These are phyloP conservation scores for Phaetusa simplex DNA, from an alignment of 2,113 vertebrate genomes.

Conservation along the genomic window DNA sequence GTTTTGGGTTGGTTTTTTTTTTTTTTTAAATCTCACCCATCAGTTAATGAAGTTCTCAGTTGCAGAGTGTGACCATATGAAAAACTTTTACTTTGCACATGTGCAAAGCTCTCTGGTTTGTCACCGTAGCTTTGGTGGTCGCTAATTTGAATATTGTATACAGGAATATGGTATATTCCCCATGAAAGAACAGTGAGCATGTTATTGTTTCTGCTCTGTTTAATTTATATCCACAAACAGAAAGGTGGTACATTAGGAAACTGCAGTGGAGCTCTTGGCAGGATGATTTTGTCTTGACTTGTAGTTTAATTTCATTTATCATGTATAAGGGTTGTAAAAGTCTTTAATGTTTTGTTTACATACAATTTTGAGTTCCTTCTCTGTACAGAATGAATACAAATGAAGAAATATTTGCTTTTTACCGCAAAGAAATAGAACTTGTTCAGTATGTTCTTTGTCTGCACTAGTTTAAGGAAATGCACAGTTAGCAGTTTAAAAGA, in stretches of 20 bases:
- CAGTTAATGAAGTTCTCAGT: neutral
- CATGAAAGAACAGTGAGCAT: neutral
- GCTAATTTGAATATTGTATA: neutral
- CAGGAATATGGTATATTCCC: neutral
- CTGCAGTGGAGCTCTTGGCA: neutral
- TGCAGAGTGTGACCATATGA: neutral
- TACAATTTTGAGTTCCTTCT: neutral
- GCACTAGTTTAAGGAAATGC: neutral
- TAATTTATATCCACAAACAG: neutral
- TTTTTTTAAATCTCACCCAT: neutral
- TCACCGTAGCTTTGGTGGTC: neutral
- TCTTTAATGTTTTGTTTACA: neutral
- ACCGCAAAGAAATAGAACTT: neutral
- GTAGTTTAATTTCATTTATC: neutral
- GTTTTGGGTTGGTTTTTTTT: neutral
- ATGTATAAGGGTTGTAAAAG: neutral
- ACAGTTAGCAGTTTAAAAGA: neutral
- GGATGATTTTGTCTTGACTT: neutral
- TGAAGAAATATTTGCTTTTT: neutral
- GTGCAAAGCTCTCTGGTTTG: neutral
- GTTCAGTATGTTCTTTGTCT: neutral
- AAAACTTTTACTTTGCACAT: neutral
- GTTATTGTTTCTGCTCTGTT: neutral
- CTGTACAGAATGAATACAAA: neutral
- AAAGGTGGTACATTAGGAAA: neutral